These are phyloP conservation scores for Anthoptus insignis DNA, from an alignment of 2,888 invertebrate species.

Conservation along the genomic window DNA sequence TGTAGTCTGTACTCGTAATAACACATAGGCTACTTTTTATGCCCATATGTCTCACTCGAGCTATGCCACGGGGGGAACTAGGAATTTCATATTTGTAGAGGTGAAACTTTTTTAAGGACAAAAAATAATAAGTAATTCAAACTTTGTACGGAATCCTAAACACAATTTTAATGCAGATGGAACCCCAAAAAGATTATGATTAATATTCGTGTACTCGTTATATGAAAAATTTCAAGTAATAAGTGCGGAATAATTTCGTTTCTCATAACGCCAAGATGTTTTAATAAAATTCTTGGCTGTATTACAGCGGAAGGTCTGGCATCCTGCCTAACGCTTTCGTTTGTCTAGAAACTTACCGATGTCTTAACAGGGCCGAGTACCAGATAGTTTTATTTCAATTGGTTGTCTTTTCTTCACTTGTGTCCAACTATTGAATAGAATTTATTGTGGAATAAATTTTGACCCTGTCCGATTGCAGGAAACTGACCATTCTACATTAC, in stretches of 20 bases:
- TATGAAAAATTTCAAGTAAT: constrained; percentile 1
- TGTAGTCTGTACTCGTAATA: too few relatives aligned
- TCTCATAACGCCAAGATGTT: constrained; percentile 20
- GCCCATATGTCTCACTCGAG: too few relatives aligned
- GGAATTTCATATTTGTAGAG: too few relatives aligned
- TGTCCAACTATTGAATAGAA: background rate
- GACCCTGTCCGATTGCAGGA: too few relatives aligned
- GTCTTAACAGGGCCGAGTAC: constrained; percentile 1
- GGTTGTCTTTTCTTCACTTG: background rate
- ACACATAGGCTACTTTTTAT: too few relatives aligned
- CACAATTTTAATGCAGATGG: background rate
- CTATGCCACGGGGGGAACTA: too few relatives aligned
- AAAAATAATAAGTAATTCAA: too few relatives aligned
- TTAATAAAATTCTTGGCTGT: constrained; percentile 17
- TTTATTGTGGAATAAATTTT: too few relatives aligned
- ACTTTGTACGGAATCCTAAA: too few relatives aligned
- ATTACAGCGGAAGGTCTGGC: constrained; percentile 9
- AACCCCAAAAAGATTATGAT: background rate
- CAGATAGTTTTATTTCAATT: constrained; percentile 6
- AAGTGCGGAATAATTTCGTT: constrained; percentile 6
- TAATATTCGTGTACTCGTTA: background rate
- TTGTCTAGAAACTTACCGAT: constrained; percentile 9
- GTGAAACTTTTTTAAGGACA: too few relatives aligned
- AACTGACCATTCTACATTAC: too few relatives aligned
- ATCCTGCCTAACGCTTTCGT: constrained; percentile 7